phyloP scores from a whole-genome alignment of 2,888 invertebrate genomes.

The Drosophila meridionalis region DNA sequence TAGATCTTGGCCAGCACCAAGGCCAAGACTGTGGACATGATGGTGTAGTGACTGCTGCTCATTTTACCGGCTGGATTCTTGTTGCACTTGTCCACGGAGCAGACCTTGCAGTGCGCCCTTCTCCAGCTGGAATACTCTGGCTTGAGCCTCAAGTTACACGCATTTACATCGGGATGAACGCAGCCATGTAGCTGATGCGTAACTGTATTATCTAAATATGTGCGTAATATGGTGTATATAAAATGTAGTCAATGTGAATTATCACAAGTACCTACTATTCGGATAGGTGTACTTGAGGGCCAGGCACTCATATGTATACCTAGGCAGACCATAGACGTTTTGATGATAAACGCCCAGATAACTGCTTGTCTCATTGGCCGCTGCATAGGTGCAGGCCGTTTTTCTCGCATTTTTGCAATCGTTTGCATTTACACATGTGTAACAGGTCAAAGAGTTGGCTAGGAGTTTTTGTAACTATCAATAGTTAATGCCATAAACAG shows the following conservation, averaged over 20 bases:
- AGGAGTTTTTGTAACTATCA: background rate
- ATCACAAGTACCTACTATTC: slow-evolving; percentile 53
- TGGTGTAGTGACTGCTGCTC: slow-evolving; percentile 65
- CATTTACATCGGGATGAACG: slow-evolving; percentile 36
- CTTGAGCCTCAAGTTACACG: slow-evolving; percentile 48
- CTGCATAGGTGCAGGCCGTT: slow-evolving; percentile 41
- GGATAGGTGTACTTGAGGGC: slow-evolving; percentile 38
- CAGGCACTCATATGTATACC: slow-evolving; percentile 52
- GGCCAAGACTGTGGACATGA: slow-evolving; percentile 46
- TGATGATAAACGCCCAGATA: slow-evolving; percentile 45
- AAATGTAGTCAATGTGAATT: background rate
- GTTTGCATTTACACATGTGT: slow-evolving; percentile 35
- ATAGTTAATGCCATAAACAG: background rate
- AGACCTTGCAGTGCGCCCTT: slow-evolving; percentile 43
- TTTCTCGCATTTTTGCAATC: slow-evolving; percentile 53
- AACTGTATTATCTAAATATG: slow-evolving; percentile 39
- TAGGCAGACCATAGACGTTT: slow-evolving; percentile 22
- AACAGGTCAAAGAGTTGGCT: slow-evolving; percentile 56
- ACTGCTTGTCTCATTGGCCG: slow-evolving; percentile 50
- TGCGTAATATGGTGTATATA: no score
- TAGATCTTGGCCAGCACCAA: slow-evolving; percentile 56
- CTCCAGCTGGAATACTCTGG: slow-evolving; percentile 28
- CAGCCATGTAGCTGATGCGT: slow-evolving; percentile 55
- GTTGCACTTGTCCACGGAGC: slow-evolving; percentile 72
- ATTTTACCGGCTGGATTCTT: slow-evolving; percentile 72